These are phyloP conservation scores for Henricia sp. DNA, from an alignment of 53 echinoderm and acorn worm species.

Conservation along the genomic window DNA sequence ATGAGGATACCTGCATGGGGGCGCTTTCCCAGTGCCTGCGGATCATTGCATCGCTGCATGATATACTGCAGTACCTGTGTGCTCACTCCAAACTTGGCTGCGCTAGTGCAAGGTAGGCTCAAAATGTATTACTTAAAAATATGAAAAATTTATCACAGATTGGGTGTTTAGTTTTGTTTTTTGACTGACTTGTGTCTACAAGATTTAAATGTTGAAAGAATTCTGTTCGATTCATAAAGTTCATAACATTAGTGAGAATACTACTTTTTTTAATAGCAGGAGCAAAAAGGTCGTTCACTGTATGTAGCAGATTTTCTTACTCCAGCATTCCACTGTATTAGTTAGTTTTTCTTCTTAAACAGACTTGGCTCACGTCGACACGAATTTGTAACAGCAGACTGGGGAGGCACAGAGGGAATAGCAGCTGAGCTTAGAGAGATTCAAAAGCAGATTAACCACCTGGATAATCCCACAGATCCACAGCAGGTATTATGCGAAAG, in stretches of 20 bases:
- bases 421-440: constrained; percentile 94
- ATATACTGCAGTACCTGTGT: constrained; percentile 95
- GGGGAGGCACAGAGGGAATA: constrained; percentile 99
- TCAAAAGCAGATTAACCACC: constrained; percentile 92
- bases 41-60: constrained; percentile 84
- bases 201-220: not conserved
- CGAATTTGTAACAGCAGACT: constrained; percentile 93
- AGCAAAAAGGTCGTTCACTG: not conserved
- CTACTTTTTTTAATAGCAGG: not conserved
- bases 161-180: no score
- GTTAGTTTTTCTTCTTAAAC: not conserved
- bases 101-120: constrained; percentile 91
- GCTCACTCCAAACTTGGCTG: constrained; percentile 95
- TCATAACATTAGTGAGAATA: no score
- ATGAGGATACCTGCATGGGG: constrained; percentile 82
- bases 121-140: no score
- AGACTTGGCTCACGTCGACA: constrained; percentile 86
- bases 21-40: constrained; percentile 74
- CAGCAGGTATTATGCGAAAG: constrained; percentile 62
- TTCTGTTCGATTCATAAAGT: not conserved
- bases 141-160: no score
- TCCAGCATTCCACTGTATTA: not conserved
- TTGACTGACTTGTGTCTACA: no score
- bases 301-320: no score
- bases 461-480: constrained; percentile 97